A percentile compares a stretch with the other conserved stretches of the same genome.
phyloP scores from a whole-genome alignment of 2,113 vertebrate genomes.

The Bungarus multicinctus region DNA sequence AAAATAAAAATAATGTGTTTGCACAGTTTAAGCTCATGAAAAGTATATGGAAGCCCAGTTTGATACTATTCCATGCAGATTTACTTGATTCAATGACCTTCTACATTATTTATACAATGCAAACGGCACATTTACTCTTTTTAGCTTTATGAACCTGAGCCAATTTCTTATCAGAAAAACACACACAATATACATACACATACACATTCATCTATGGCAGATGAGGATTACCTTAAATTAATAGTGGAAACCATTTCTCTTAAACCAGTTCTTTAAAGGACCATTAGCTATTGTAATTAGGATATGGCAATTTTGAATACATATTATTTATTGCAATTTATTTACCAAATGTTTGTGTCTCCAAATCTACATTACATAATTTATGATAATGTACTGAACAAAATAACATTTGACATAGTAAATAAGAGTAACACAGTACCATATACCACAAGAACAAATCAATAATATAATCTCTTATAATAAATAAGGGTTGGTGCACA shows the following conservation, averaged over 20 bases:
- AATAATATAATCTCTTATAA: background rate
- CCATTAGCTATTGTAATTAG: background rate
- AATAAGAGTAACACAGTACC: background rate
- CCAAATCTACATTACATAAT: background rate
- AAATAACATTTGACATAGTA: background rate
- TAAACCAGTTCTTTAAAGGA: background rate
- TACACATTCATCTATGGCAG: background rate
- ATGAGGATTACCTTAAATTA: background rate
- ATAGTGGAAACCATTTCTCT: background rate
- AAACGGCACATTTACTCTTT: background rate
- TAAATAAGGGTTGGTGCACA: background rate
- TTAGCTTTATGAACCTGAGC: background rate
- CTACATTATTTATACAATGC: background rate
- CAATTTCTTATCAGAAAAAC: background rate
- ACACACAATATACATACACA: background rate
- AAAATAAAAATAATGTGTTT: background rate
- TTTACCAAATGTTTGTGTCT: background rate
- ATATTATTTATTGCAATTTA: background rate
- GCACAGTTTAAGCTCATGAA: background rate
- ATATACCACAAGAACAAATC: background rate
- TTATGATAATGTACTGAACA: background rate
- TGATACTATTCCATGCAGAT: background rate
- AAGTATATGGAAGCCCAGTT: background rate
- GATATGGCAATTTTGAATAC: background rate
- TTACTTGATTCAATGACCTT: background rate